Conservation (phyloP, 2,797 vertebrate species). For the Pteropus rufus region DNA sequence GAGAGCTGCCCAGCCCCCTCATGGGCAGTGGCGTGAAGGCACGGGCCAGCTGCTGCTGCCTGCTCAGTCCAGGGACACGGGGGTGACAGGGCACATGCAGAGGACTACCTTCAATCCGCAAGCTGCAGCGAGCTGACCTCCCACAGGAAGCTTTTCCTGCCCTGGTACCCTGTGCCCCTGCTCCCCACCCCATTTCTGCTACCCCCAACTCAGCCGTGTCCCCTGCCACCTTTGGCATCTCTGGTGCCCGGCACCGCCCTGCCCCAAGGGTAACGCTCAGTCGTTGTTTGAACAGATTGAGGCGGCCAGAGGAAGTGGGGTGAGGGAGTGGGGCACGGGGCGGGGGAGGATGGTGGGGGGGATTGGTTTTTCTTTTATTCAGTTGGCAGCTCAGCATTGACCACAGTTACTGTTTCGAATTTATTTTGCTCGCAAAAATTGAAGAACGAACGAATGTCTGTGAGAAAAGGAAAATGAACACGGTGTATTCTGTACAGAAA, state of each 20-base stretch:
- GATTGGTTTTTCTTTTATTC: background rate
- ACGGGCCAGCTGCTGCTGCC: background rate
- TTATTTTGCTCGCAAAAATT: background rate
- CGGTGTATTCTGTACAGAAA: background rate
- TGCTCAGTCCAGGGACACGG: rapidly evolving
- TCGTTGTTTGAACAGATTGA: background rate
- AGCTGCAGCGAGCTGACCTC: background rate
- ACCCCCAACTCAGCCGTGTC: background rate
- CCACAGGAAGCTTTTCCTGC: background rate
- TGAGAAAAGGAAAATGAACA: background rate
- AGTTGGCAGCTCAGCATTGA: background rate
- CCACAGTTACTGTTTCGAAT: background rate
- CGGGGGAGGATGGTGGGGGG: no score
- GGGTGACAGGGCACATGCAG: rapidly evolving
- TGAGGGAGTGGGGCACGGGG: no score
- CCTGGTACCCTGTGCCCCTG: background rate
- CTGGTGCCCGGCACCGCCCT: background rate
- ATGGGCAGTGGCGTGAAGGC: rapidly evolving
- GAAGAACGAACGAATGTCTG: background rate
- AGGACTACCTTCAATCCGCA: background rate
- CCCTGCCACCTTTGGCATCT: background rate
- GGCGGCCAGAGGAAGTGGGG: background rate
- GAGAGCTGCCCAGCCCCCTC: background rate
- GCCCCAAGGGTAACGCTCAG: background rate
- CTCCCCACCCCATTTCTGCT: background rate